These are phyloP conservation scores for Cheilosia vulpina DNA, from an alignment of 2,888 invertebrate genomes.

Conservation along the genomic window DNA sequence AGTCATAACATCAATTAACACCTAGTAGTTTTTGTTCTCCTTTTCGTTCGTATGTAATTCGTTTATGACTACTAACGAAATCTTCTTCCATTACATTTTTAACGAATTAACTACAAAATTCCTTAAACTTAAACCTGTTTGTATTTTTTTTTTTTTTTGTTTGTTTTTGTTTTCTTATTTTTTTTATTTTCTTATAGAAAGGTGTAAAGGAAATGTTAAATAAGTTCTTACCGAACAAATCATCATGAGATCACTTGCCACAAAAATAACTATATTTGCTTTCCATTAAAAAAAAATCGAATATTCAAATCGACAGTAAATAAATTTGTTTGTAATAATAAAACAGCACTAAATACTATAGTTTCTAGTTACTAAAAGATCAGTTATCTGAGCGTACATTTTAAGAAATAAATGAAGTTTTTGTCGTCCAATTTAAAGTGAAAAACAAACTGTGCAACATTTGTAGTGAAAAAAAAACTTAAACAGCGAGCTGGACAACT, in stretches of 20 bases:
- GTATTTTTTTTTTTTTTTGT: constrained; percentile 28
- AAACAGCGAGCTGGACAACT: constrained; percentile 11
- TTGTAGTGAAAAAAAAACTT: constrained; percentile 6
- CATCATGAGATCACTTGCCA: constrained; percentile 75
- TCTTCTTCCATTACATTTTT: constrained; percentile 48
- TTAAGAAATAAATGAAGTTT: constrained; percentile 4
- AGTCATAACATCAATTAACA: constrained; percentile 33
- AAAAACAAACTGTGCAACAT: constrained; percentile 14
- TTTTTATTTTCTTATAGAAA: constrained; percentile 77
- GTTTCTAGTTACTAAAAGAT: constrained; percentile 12
- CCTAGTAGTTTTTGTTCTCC: constrained; percentile 23
- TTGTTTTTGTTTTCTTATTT: constrained; percentile 37
- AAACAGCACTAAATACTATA: constrained; percentile 42
- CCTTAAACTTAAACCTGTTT: constrained; percentile 53
- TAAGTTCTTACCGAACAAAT: constrained; percentile 77
- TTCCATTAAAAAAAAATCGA: constrained; percentile 39
- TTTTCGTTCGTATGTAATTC: constrained; percentile 37
- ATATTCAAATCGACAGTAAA: constrained; percentile 14
- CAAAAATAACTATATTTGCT: constrained; percentile 43
- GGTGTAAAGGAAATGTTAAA: constrained; percentile 78
- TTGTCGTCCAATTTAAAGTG: not conserved
- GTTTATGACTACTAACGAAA: constrained; percentile 60
- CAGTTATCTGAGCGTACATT: constrained; percentile 11
- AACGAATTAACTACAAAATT: constrained; percentile 34
- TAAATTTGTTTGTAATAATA: constrained; percentile 37